Evolutionary conservation across 2,888 invertebrate genomes (phyloP), one percentile per base, ranked within the genome.

Genomic region (Platynereis dumerilii): DNA sequence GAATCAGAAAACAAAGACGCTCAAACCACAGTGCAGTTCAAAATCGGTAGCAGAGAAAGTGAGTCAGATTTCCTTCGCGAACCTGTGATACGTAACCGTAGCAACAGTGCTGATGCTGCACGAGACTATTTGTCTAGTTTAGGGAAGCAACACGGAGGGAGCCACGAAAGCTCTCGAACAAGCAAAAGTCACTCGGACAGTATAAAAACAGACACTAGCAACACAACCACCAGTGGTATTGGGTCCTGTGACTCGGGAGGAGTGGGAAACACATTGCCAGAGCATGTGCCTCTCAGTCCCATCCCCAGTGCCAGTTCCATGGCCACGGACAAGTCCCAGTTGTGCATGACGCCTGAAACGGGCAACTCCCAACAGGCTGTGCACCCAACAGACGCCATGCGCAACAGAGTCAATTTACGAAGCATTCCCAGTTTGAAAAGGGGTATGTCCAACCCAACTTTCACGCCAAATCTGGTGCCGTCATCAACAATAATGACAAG

Each of bases 271-370:
- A 39, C 66, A 7, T 65, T 60, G 7, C 64, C 66, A 2, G 75
- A 75, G 27, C 68, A 71, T 15, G 64, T 70, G 7, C 91, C 57
- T 5, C 87, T 95, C 28, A 94, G 93, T 84, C 94, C 94, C 1
- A 93, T 94, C 79, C 92, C 93, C 24, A 94, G 93, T 83, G 90
- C 92, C 71, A 91, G 76, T 91, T 69, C 85, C 76, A 24, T 58
- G 44, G 53, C 56, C 45, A 64, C 66, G 2, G 61, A 48, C 15
- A 15, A 5, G 22, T 55, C 34, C 27, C 20, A 26, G 7, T 24
- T 34, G 48, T 39, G 58, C 7, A 22, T 48, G 3, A 48, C 22
- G 5, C 55, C 24, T 17, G 63, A 63, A n/a, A n/a, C 34, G 5
- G 56, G 73, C 76, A 72, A 82, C 71, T 59, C 76, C 74, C 65